Base-by-base conservation (phyloP, 2,888 invertebrate genomes). In the Melanostoma scalare region DNA sequence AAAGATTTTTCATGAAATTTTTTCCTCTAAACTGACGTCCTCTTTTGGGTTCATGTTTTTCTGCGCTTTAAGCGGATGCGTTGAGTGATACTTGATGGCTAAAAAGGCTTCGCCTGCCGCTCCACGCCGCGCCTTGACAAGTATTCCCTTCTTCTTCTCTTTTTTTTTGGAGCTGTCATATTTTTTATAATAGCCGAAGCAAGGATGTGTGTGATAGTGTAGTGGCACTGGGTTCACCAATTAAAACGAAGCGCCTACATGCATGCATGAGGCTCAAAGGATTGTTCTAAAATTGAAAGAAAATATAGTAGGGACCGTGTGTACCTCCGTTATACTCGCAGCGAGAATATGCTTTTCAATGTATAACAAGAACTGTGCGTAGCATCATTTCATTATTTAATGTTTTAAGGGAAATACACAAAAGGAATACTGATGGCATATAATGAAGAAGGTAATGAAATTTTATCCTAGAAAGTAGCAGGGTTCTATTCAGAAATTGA, bases 201-300 rank as follows among this genome's bases (percentile, higher is more conserved):
- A 40, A 42, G 42, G 67, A 38, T 56, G 20, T 9, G 40, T 40
- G 53, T 5, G 30, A 8, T 6, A 20, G 40, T 38, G 56, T 9
- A 20, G 38, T 46, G 52, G 65, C 20, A 79, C 71, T 74, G 74
- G 84, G 74, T 53, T 79, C 84, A 67, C 74, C 79, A 84, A 84
- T 84, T 84, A 84, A 79, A 84, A 84, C 71, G 79, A 72, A 84
- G 75, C 82, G 82, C 82, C 78, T 46, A 82, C 73, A 78, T 78
- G 73, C 60, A 69, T 74, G 20, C 20, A 20, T 1, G 20, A 20
- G 63, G 78, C 73, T 78, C 69, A 82, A 82, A 78, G 69, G 73
- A 65, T 56, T 63, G n/a, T 58, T 40, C 63, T 56, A 44, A 67
- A 67, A 60, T 73, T 61, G 55, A 36, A 67, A 58, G 50, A 74